These are phyloP conservation scores for Murina feae DNA, from an alignment of 2,113 vertebrate species.

Conservation along the genomic window DNA sequence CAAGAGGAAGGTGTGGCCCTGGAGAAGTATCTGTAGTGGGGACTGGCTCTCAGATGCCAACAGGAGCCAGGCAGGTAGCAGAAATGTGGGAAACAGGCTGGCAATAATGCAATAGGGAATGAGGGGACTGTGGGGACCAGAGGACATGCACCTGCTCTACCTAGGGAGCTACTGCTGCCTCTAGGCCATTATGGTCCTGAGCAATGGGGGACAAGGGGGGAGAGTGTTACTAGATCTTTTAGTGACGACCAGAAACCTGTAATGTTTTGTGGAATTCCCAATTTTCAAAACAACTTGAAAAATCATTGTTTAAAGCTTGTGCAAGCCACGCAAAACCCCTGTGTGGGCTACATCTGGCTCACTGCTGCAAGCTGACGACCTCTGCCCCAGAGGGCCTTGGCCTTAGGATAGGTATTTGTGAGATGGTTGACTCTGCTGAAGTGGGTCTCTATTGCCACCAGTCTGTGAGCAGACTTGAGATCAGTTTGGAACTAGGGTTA, in stretches of 20 bases:
- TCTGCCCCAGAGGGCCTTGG: neutral
- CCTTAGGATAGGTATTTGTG: neutral
- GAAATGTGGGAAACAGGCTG: neutral
- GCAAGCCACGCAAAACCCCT: neutral
- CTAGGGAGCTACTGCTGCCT: neutral
- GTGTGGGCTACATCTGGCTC: neutral
- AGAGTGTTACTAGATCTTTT: neutral
- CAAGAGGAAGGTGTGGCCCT: neutral
- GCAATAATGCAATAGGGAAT: neutral
- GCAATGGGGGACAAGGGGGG: accelerated
- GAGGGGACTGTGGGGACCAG: neutral
- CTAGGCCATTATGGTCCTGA: neutral
- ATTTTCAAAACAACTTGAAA: neutral
- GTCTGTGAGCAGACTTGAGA: neutral
- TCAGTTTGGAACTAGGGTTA: neutral
- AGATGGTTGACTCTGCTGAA: neutral
- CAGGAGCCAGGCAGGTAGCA: neutral
- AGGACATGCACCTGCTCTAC: neutral
- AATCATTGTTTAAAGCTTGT: neutral
- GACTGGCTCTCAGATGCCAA: neutral
- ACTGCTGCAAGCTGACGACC: neutral
- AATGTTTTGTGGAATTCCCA: neutral
- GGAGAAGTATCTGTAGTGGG: neutral
- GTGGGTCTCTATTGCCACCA: neutral
- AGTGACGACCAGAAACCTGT: neutral